These are phyloP conservation scores for Clivina fossor DNA, from an alignment of 2,888 invertebrate species.

Conservation along the genomic window DNA sequence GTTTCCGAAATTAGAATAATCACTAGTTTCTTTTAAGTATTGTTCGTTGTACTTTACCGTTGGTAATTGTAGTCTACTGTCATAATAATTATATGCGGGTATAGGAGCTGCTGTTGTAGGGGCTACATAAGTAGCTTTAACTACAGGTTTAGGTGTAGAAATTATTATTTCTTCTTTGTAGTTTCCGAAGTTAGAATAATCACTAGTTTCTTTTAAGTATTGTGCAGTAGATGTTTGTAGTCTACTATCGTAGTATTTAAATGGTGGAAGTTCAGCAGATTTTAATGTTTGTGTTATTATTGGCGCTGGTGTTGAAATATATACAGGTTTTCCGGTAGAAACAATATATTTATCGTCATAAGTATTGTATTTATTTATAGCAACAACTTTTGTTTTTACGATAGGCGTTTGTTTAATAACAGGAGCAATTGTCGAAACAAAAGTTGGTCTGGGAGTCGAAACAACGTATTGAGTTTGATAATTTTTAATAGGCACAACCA, in stretches of 20 bases:
- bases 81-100: constrained; percentile 14
- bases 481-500: constrained; percentile 50
- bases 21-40: constrained; percentile 35
- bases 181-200: constrained; percentile 13
- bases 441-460: constrained; percentile 37
- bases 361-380: constrained; percentile 27
- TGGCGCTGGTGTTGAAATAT: constrained; percentile 51
- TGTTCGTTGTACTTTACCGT: constrained; percentile 11
- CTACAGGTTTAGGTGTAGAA: constrained; percentile 13
- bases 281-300: constrained; percentile 41
- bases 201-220: constrained; percentile 35
- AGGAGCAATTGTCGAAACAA: constrained; percentile 35
- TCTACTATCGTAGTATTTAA: constrained; percentile 36
- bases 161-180: constrained; percentile 5
- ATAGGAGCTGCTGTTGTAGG: constrained; percentile 48
- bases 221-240: constrained; percentile 11
- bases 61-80: constrained; percentile 16
- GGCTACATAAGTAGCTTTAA: constrained; percentile 43
- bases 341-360: constrained; percentile 37
- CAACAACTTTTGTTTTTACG: constrained; percentile 25
- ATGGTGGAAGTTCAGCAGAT: constrained; percentile 40
- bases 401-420: constrained; percentile 31
- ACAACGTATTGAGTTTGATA: constrained; percentile 45
- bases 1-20: constrained; percentile 13
- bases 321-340: constrained; percentile 52